Base-by-base conservation (phyloP, 2,113 vertebrate species). In the Copsychus sechellarum region DNA sequence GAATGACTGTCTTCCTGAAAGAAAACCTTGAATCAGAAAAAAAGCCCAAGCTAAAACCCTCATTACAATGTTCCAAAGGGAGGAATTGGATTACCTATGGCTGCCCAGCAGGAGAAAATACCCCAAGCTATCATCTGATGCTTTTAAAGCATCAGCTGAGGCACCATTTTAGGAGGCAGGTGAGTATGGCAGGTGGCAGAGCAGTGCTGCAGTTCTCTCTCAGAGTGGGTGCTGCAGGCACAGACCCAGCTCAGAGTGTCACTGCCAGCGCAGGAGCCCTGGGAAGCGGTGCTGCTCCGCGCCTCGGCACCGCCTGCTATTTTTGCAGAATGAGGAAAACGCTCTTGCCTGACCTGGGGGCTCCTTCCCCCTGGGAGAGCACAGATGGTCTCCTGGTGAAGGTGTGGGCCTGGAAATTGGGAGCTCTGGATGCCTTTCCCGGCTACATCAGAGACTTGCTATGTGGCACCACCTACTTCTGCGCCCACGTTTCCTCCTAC, bases 401-500 rank as follows among this genome's bases (percentile, higher is more conserved):
- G 65, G 94, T 91, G 87, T 95, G 81, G 93, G 95, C 95, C 94
- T 95, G 92, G 91, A 88, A 92, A 89, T 31, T 15, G 17, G 91
- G 93, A 95, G 81, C 92, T 94, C 91, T 93, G 91, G 84, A 93
- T 95, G 91, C 96, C 87, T 96, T 95, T 95, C 93, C 91, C 7
- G 66, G 65, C 95, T 95, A 86, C 90, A 89, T 95, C 95, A 95
- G 89, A 91, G 86, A 95, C 94, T 92, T 95, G 96, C 78, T 95
- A 95, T 92, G 94, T 84, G 95, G 94, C 93, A 96, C 94, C 91
- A 87, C 94, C 94, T 87, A 92, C 95, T 89, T 83, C 91, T 89
- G 66, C 23, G 54, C 94, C 94, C 89, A 95, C 93, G 11, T 90
- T 72, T 78, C 95, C 91, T 95, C 95, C 94, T 89, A 92, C 93